phyloP scores from a whole-genome alignment of 2,797 vertebrate species.

The Ctenosaura bakeri region DNA sequence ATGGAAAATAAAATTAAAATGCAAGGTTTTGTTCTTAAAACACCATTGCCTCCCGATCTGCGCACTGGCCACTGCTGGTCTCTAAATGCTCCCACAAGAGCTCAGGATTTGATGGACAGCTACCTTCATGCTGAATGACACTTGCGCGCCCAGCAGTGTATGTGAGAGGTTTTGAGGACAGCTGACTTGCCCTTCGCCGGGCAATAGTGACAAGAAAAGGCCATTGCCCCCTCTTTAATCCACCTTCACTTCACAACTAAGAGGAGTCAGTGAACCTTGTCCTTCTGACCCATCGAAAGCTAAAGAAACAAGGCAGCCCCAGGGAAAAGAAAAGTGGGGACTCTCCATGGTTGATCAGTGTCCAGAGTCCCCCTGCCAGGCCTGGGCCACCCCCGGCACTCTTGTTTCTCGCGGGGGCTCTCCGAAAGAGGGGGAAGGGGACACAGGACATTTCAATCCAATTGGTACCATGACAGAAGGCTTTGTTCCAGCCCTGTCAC shows the following conservation, averaged over 20 bases:
- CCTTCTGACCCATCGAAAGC: slow-evolving; percentile 50
- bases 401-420: not conserved
- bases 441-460: slow-evolving; percentile 49
- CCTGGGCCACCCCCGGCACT: slow-evolving; percentile 62
- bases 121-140: slow-evolving; percentile 74
- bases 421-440: not conserved
- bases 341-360: not conserved
- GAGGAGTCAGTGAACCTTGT: slow-evolving; percentile 70
- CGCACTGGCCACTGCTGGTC: not conserved
- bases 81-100: slow-evolving; percentile 47
- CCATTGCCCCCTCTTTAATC: slow-evolving; percentile 53
- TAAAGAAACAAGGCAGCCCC: slow-evolving; percentile 33
- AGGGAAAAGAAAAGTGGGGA: slow-evolving; percentile 7
- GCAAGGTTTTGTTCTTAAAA: rapidly evolving
- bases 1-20: too few relatives aligned
- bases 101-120: slow-evolving; percentile 69
- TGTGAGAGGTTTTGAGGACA: not conserved
- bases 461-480: slow-evolving; percentile 58
- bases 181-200: slow-evolving; percentile 59
- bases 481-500: slow-evolving; percentile 71
- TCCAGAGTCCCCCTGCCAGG: slow-evolving; percentile 29
- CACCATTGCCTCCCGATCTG: rapidly evolving
- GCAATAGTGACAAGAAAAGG: slow-evolving; percentile 61
- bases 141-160: slow-evolving; percentile 57
- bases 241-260: not conserved